These are phyloP conservation scores for Myotis davidii DNA, from an alignment of 2,113 vertebrate genomes.

Conservation along the genomic window DNA sequence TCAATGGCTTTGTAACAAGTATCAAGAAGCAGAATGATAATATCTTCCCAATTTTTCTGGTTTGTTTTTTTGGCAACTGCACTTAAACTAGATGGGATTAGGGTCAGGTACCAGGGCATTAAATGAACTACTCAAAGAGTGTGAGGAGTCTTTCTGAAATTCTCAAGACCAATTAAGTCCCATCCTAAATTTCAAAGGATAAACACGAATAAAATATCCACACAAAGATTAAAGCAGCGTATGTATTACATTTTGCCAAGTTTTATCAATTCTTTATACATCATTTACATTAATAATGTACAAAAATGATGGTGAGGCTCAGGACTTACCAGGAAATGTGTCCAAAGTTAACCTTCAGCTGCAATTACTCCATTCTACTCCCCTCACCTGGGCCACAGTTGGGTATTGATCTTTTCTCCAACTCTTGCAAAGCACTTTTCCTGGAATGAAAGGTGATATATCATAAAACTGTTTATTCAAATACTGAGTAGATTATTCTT, in stretches of 20 bases:
- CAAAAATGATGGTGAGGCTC: neutral
- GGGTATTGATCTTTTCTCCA: neutral
- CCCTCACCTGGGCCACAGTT: neutral
- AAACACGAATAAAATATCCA: neutral
- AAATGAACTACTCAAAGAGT: neutral
- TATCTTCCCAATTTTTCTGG: neutral
- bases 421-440: neutral
- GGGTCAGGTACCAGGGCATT: neutral
- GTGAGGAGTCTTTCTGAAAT: neutral
- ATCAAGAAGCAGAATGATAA: neutral
- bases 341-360: neutral
- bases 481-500: neutral
- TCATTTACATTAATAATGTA: slow-evolving; percentile 3
- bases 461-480: neutral
- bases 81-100: neutral
- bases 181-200: neutral
- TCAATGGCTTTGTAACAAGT: neutral
- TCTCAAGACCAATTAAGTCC: neutral
- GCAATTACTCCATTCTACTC: neutral
- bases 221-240: neutral
- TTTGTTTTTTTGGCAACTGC: neutral
- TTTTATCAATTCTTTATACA: neutral
- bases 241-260: neutral
- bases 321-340: neutral
- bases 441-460: neutral